phyloP scores from a whole-genome alignment of 2,888 invertebrate genomes.

The Agrochola circellaris region DNA sequence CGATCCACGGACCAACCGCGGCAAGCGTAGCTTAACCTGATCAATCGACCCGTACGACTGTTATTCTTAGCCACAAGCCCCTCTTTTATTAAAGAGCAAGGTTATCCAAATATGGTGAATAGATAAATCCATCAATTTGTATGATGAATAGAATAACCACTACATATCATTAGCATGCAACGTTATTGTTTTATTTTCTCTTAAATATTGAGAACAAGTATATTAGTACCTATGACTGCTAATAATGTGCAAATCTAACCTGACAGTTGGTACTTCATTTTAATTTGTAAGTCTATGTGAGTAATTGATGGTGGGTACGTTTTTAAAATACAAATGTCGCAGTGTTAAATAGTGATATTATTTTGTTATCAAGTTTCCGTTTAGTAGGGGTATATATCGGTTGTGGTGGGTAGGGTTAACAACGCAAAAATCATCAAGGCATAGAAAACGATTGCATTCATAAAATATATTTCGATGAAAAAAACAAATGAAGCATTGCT shows the following conservation, averaged over 20 bases:
- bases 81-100: not conserved
- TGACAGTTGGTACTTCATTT: not conserved
- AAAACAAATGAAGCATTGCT: not conserved
- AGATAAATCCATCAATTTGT: not conserved
- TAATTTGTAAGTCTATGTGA: not conserved
- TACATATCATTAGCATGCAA: not conserved
- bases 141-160: not conserved
- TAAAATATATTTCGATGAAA: not conserved
- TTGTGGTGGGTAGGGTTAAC: conserved; percentile 11
- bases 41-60: no score
- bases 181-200: not conserved
- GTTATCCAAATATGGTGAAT: not conserved
- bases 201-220: no score
- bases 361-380: conserved; percentile 18
- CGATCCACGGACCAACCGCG: no score
- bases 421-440: no score
- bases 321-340: not conserved
- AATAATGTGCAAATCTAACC: not conserved
- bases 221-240: no score
- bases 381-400: not conserved
- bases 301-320: not conserved
- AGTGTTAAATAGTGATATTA: conserved; percentile 1
- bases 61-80: no score
- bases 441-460: not conserved
- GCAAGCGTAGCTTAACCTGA: no score